A percentile compares a stretch with the other conserved stretches of the same genome.
These are phyloP conservation scores for Haplotaxodon microlepis DNA, from an alignment of 2,113 vertebrate genomes.

Conservation along the genomic window DNA sequence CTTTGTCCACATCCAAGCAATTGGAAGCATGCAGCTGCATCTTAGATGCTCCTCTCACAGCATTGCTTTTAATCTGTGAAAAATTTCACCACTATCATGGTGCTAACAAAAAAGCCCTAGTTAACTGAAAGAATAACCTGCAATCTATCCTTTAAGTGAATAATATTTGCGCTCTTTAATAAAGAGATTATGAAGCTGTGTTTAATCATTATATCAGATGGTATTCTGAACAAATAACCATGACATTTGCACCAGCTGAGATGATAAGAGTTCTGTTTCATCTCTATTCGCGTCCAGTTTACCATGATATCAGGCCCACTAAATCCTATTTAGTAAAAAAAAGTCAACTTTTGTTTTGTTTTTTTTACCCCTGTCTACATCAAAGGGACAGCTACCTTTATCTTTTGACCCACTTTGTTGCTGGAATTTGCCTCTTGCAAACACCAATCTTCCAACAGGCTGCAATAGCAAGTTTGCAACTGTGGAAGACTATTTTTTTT, in stretches of 20 bases:
- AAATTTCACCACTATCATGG: not conserved
- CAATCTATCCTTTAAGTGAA: not conserved
- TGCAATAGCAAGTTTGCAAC: not conserved
- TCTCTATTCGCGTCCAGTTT: not conserved
- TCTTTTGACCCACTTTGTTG: slow-evolving; percentile 18
- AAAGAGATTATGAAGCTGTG: not conserved
- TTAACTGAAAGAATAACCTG: not conserved
- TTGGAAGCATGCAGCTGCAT: not conserved
- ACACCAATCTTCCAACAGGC: not conserved
- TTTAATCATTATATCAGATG: not conserved
- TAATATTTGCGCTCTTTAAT: not conserved
- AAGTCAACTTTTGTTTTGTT: not conserved
- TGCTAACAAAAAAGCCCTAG: rapidly evolving
- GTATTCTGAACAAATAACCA: not conserved
- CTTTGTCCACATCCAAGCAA: not conserved
- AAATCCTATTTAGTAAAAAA: not conserved
- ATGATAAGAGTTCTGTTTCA: not conserved
- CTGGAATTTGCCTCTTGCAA: not conserved
- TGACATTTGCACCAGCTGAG: not conserved
- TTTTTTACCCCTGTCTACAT: not conserved
- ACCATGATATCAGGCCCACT: not conserved
- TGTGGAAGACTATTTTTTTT: not conserved
- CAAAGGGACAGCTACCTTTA: slow-evolving; percentile 17
- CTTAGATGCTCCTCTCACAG: not conserved
- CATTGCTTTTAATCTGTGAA: not conserved